Evolutionary conservation across 2,797 vertebrate species (phyloP), one percentile per base, ranked within the genome.

Genomic region (Halcyon smyrnensis): DNA sequence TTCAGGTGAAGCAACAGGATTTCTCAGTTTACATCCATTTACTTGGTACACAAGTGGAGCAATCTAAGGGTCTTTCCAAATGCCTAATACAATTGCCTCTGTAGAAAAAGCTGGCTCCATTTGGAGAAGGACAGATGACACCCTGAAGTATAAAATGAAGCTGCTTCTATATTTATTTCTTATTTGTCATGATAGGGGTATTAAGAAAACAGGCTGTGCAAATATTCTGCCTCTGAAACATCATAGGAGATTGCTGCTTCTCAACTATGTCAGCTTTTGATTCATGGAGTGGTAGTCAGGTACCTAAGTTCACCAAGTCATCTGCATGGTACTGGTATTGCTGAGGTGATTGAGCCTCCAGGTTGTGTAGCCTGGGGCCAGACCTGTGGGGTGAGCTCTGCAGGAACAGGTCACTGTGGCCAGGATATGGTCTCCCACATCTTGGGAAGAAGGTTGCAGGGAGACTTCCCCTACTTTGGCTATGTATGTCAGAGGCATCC

Each of bases 401-500:
- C 17, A 24, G 59, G 60, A 43, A 50, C 0, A 2, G 24, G 34
- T 34, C 3, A 0, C 34, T 70, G 73, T 0, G 0, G 11, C 13
- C 20, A 17, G 46, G 27, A 48, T 62, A 34, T 3, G 11, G 37
- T 25, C 13, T 79, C 18, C 13, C 11, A 34, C 3, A 6, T 69
- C n/a, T 24, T 65, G 30, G 41, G 60, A 51, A 63, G 64, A 68
- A 80, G 20, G 13, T 32, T 84, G 8, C 12, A 7, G 41, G 56
- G 24, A 65, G 11, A 60, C 46, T 25, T 74, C 11, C 27, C 39
- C 24, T 84, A 8, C 45, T 79, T 69, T 1, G 2, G 32, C 75
- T 60, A 21, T 1, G 0, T 1, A 0, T 1, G 0, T 89, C 57
- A 46, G 57, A 71, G n/a, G 8, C n/a, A 60, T n/a, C 23, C 1